Base-by-base conservation (phyloP, 2,113 vertebrate genomes). In the Myotis brandtii region DNA sequence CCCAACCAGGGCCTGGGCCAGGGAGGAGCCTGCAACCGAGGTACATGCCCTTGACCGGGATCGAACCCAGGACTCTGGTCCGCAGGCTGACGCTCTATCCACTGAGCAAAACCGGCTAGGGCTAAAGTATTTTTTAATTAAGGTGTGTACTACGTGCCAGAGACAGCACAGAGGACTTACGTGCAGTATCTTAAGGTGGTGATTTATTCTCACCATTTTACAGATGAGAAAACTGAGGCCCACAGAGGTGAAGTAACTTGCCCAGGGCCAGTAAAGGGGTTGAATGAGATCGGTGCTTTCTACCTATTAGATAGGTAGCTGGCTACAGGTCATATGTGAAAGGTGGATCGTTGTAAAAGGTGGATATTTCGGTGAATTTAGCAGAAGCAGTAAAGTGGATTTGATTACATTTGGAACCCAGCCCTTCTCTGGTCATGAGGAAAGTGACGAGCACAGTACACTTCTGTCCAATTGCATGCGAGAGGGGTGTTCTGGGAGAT, bases 401-500 rank as follows among this genome's bases (percentile, higher is more conserved):
- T 48, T n/a, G 62, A 50, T 43, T 40, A 20, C 30, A 34, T 27
- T 72, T 25, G 70, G 21, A n/a, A 70, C 32, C 25, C 18, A 37
- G 9, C 8, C 1, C 13, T 25, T 27, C 30, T 77, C 59, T 25
- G 13, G 40, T 69, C 52, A 46, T 0, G n/a, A 86, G 20, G 43
- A 48, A 46, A 25, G 20, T 11, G 40, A 40, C 17, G 16, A 70
- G 30, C 25, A n/a, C 43, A 27, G 9, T 6, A 5, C 1, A 3
- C 17, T 48, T 23, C 73, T 9, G 20, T 37, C 16, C 4, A 1
- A 11, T n/a, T 56, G 1, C 5, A 0, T 1, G 14, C 0, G 9
- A 66, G 32, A 62, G 21, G 20, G 14, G 34, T 0, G 0, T n/a
- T 46, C 67, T 32, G n/a, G 30, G 76, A 87, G 43, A 54, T 3